A percentile compares a stretch with the other conserved stretches of the same genome.
Evolutionary conservation across 2,113 vertebrate genomes (phyloP).

Genomic region (Tragelaphus imberbis): DNA sequence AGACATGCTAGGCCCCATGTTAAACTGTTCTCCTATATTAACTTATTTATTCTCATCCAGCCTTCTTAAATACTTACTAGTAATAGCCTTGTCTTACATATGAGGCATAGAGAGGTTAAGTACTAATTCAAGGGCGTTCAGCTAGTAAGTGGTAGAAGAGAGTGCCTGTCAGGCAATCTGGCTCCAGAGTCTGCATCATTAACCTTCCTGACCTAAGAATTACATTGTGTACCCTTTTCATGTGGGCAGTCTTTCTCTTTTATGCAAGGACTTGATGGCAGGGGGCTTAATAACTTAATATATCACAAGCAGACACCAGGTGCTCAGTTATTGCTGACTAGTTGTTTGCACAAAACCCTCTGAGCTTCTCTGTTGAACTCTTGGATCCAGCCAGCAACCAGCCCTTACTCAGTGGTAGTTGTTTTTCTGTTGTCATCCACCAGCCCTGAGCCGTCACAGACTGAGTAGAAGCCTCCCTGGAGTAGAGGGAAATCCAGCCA

Average conservation of each 20-base stretch:
- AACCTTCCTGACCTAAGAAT: neutral
- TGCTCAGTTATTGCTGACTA: neutral
- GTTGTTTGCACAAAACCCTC: neutral
- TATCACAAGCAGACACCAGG: neutral
- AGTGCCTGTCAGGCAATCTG: neutral
- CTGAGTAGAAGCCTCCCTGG: neutral
- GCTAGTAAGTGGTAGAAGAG: neutral
- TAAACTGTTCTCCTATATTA: neutral
- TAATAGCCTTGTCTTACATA: neutral
- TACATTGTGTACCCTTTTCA: neutral
- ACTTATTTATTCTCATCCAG: neutral
- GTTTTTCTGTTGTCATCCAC: neutral
- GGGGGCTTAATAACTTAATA: neutral
- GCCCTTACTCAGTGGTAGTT: neutral
- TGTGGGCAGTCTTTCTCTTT: neutral
- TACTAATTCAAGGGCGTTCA: neutral
- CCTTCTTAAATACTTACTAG: neutral
- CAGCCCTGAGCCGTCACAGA: neutral
- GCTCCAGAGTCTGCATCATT: neutral
- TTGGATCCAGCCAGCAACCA: neutral
- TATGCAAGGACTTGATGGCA: neutral
- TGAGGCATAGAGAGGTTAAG: neutral
- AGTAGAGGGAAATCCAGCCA: neutral
- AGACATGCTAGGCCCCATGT: neutral
- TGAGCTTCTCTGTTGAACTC: constrained; percentile 17